phyloP scores from a whole-genome alignment of 2,888 invertebrate genomes.

The Drosophila colorata region DNA sequence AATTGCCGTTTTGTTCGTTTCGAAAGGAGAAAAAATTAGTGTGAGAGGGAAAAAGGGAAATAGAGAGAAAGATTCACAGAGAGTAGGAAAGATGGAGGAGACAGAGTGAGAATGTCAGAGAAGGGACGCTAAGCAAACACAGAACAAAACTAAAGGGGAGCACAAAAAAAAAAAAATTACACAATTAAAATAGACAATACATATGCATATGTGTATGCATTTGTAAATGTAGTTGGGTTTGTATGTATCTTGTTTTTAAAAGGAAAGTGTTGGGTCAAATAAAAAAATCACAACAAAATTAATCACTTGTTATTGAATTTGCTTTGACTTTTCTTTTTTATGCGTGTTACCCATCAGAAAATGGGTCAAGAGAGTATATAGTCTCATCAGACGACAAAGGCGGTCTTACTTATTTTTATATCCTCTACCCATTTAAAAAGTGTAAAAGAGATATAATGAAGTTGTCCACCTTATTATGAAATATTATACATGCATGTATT shows the following conservation, averaged over 20 bases:
- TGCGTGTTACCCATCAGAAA: conserved; percentile 28
- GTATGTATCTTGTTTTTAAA: conserved; percentile 17
- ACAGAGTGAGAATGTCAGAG: not conserved
- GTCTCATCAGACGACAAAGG: no score
- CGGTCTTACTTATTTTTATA: no score
- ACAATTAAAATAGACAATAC: conserved; percentile 65
- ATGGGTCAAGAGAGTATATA: not conserved
- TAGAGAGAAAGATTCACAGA: conserved; percentile 5
- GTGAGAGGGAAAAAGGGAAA: not conserved
- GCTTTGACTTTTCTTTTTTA: no score
- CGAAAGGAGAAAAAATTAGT: conserved; percentile 15
- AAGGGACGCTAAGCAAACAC: conserved; percentile 15
- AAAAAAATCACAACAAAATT: conserved; percentile 80
- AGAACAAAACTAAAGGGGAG: conserved; percentile 28
- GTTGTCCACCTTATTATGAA: no score
- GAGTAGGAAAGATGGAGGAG: not conserved
- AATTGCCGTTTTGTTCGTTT: conserved; percentile 77
- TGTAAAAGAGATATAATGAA: no score
- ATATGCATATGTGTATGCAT: conserved; percentile 16
- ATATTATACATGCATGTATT: no score
- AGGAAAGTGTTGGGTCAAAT: conserved; percentile 73
- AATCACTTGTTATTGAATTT: conserved; percentile 42
- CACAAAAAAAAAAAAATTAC: conserved; percentile 58
- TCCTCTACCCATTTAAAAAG: no score
- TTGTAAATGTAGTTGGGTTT: conserved; percentile 5